Evolutionary conservation across 2,113 vertebrate genomes (phyloP).

Genomic region (Pseudopipra pipra): DNA sequence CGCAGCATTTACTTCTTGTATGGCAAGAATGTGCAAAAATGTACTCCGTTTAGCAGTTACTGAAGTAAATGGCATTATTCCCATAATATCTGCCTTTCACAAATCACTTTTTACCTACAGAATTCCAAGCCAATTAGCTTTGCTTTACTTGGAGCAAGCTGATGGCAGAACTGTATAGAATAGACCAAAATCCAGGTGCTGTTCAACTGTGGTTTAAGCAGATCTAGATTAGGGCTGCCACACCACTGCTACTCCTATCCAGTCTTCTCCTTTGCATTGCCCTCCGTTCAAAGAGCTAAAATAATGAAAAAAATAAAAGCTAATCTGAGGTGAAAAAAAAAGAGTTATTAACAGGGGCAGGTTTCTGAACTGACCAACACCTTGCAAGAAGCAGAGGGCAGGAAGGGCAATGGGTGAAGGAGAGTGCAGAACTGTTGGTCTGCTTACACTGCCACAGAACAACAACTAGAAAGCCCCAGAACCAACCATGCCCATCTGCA

Average conservation of each 20-base stretch:
- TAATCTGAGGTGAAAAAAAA: neutral
- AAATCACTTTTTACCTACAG: neutral
- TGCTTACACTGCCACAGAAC: neutral
- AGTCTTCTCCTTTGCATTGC: neutral
- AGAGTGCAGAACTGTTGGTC: neutral
- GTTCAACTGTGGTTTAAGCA: neutral
- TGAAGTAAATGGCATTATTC: neutral
- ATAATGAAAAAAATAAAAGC: neutral
- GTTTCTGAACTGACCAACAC: neutral
- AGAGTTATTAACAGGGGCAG: neutral
- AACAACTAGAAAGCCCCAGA: neutral
- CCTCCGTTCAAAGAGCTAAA: neutral
- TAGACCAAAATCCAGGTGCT: neutral
- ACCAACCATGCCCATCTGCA: neutral
- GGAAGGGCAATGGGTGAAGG: neutral
- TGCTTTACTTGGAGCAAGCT: neutral
- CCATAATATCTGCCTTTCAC: neutral
- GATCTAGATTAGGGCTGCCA: neutral
- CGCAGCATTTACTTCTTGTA: neutral
- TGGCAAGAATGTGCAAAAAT: neutral
- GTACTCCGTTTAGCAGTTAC: neutral
- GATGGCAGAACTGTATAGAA: neutral
- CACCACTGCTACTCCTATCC: neutral
- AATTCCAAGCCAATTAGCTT: neutral
- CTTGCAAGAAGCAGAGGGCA: neutral